Evolutionary conservation across 2,797 vertebrate species (phyloP), one percentile per base, ranked within the genome.

Genomic region (Halcyon chelicuti): DNA sequence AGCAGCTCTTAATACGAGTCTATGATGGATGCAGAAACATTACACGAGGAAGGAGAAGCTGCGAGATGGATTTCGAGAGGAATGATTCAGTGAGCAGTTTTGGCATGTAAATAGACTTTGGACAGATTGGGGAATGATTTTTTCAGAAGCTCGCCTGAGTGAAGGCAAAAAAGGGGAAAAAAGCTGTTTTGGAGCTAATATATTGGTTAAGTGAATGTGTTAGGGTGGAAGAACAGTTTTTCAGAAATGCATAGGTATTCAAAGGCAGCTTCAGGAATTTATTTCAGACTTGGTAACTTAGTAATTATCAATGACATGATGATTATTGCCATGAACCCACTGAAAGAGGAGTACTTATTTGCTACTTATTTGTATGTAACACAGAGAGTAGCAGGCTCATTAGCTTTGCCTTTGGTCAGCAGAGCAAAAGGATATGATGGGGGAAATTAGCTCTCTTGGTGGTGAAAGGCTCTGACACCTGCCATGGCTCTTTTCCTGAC

Each of bases 331-430:
- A 79, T 60, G 71, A 92, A 92, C 47, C 62, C 10, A 49, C 58
- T 90, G 42, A 54, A 77, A 61, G 29, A 91, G 31, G 39, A 70
- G 31, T 79, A 90, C 42, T 71, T 94, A 61, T 44, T 88, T 75
- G 58, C 37, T 93, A 28, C 54, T 94, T 97, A 78, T 91, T 94
- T 92, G 58, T 73, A 67, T 88, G 74, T 92, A 79, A 66, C 44
- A 33, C 44, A 88, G 86, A 57, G 37, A 84, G 21, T 65, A 88
- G n/a, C 42, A 86, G 78, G 73, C 58, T 94, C 92, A 93, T 93
- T 92, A 97, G 20, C 67, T 95, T 86, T 5, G 6, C 58, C 42
- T 94, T 83, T 91, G 87, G 94, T 91, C 72, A 94, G 62, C 87
- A 84, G 79, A 80, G 58, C 42, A 91, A 86, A 89, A 88, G 68